Percentiles rank a stretch among this genome's conserved stretches.
Conservation (phyloP, 2,797 vertebrate genomes). For the Rhabdomys pumilio region DNA sequence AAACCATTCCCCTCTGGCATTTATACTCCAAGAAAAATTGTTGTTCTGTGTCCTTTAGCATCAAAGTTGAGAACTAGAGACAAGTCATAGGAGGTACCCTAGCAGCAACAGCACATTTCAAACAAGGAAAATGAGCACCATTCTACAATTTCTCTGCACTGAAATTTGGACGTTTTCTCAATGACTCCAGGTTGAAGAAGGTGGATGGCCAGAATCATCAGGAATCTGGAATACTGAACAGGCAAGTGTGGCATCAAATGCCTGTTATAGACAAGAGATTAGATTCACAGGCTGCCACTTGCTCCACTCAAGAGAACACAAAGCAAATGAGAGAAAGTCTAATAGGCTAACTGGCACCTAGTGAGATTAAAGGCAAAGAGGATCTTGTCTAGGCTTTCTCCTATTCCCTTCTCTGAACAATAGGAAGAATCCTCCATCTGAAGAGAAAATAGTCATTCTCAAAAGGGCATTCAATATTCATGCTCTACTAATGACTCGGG, state of each 20-base stretch:
- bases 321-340: neutral
- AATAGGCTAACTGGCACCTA: neutral
- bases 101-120: neutral
- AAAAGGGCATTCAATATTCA: conserved; percentile 40
- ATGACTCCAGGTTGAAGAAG: neutral
- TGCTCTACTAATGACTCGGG: conserved; percentile 16
- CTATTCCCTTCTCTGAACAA: neutral
- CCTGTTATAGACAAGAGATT: neutral
- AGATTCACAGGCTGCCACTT: conserved; percentile 11
- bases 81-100: neutral
- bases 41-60: neutral
- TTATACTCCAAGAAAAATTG: neutral
- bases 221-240: neutral
- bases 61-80: neutral
- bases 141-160: neutral
- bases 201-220: neutral
- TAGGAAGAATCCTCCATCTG: neutral
- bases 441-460: conserved; percentile 56
- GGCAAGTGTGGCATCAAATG: neutral
- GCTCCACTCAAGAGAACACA: neutral
- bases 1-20: neutral
- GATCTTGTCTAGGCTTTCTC: neutral
- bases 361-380: conserved; percentile 50
- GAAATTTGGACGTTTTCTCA: conserved; percentile 29
- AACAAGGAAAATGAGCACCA: neutral